Conservation (phyloP, 23 tunicate genomes). For the Botrylloides violaceus region DNA sequence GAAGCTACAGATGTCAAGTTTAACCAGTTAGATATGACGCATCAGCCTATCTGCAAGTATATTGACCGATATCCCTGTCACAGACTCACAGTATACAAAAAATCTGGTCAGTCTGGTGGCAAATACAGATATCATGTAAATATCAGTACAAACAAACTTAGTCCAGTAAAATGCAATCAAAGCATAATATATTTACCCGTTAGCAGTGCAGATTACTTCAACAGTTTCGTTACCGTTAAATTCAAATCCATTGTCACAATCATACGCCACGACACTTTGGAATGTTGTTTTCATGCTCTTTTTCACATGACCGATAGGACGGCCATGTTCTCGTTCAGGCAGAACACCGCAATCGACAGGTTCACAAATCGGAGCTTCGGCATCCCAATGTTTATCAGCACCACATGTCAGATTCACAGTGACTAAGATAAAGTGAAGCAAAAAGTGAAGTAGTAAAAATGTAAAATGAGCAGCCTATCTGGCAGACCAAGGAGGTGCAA, state of each 20-base stretch:
- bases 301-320: constrained; percentile 3
- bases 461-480: too few species aligned
- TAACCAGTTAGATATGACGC: too few species aligned
- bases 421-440: too few species aligned
- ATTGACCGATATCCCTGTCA: too few species aligned
- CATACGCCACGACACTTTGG: constrained; percentile 26
- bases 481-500: too few species aligned
- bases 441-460: too few species aligned
- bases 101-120: too few species aligned
- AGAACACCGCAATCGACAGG: constrained; percentile 74
- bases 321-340: constrained; percentile 26
- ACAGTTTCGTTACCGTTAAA: constrained; percentile 14
- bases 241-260: constrained; percentile 57
- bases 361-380: constrained; percentile 39
- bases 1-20: too few species aligned
- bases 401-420: constrained; percentile 25
- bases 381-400: constrained; percentile 28
- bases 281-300: constrained; percentile 18
- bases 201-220: constrained; percentile 12
- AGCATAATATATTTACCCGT: constrained; percentile 7
- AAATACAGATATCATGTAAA: too few species aligned
- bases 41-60: too few species aligned
- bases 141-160: not conserved
- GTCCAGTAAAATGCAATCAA: not conserved
- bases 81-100: too few species aligned